Conservation (phyloP, 2,888 invertebrate species). For the Tanytarsus gracilentus region DNA sequence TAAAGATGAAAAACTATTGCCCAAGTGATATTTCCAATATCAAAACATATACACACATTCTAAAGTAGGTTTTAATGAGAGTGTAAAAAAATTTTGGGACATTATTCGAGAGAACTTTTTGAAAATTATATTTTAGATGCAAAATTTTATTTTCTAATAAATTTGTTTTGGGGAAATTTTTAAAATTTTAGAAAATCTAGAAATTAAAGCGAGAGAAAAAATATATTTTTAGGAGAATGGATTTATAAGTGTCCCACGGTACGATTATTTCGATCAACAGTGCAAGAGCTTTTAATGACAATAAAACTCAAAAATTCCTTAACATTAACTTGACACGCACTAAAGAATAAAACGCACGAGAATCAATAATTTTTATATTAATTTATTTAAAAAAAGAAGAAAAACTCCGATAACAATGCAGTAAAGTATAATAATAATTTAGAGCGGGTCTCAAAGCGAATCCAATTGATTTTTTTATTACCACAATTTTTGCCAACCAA, state of each 20-base stretch:
- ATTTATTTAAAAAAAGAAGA: neutral
- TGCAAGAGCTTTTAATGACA: slow-evolving; percentile 10
- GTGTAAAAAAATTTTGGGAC: too few species aligned
- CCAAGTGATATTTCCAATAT: slow-evolving; percentile 27
- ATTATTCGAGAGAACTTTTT: too few species aligned
- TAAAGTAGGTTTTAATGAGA: too few species aligned
- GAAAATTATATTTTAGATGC: too few species aligned
- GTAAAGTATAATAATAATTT: neutral
- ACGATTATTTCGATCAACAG: neutral
- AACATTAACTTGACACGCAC: slow-evolving; percentile 11
- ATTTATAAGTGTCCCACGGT: too few species aligned
- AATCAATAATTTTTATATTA: neutral
- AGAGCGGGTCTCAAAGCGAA: slow-evolving; percentile 27
- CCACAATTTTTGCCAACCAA: slow-evolving; percentile 6
- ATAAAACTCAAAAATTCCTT: slow-evolving; percentile 7
- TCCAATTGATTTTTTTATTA: slow-evolving; percentile 2
- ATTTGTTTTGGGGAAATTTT: slow-evolving; percentile 7
- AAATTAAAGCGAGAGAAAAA: too few species aligned
- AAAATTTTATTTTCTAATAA: slow-evolving; percentile 4
- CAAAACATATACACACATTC: slow-evolving; percentile 11
- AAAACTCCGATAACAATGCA: neutral
- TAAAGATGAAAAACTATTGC: too few species aligned
- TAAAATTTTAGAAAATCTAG: neutral
- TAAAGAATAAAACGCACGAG: neutral
- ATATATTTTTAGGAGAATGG: too few species aligned